These are phyloP conservation scores for Pristionchus arcanus DNA, from an alignment of 2,888 invertebrate species.

Conservation along the genomic window DNA sequence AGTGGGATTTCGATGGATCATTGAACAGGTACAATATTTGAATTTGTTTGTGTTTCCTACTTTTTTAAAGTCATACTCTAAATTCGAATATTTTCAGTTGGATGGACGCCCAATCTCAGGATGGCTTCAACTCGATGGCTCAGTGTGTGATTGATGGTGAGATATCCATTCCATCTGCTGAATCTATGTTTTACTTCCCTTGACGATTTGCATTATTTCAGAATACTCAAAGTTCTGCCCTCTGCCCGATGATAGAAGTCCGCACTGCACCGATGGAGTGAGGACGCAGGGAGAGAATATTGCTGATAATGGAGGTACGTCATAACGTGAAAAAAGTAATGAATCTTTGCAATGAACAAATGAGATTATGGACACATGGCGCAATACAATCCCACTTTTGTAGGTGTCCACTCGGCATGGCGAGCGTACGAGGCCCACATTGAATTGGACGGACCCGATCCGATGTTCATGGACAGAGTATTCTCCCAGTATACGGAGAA, in stretches of 20 bases:
- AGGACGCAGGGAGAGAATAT: constrained; percentile 83
- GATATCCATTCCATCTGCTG: not conserved
- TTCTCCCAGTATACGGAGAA: constrained; percentile 74
- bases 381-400: too few species aligned
- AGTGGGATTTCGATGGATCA: constrained; percentile 71
- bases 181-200: too few species aligned
- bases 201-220: not conserved
- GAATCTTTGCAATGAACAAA: too few species aligned
- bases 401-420: constrained; percentile 78
- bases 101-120: constrained; percentile 68
- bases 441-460: constrained; percentile 70
- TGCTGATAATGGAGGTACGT: constrained; percentile 82
- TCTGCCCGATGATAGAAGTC: constrained; percentile 61
- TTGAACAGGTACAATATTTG: constrained; percentile 59
- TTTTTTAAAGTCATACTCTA: too few species aligned
- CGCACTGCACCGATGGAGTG: constrained; percentile 81
- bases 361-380: too few species aligned
- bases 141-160: constrained; percentile 66
- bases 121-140: constrained; percentile 69
- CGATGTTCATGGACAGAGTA: constrained; percentile 68
- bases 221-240: constrained; percentile 72
- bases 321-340: too few species aligned
- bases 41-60: too few species aligned
- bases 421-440: constrained; percentile 69
- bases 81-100: constrained; percentile 62